Percentiles rank a stretch among this genome's conserved stretches.
Conservation (phyloP, 2,113 vertebrate species). For the Megaceryle maxima region DNA sequence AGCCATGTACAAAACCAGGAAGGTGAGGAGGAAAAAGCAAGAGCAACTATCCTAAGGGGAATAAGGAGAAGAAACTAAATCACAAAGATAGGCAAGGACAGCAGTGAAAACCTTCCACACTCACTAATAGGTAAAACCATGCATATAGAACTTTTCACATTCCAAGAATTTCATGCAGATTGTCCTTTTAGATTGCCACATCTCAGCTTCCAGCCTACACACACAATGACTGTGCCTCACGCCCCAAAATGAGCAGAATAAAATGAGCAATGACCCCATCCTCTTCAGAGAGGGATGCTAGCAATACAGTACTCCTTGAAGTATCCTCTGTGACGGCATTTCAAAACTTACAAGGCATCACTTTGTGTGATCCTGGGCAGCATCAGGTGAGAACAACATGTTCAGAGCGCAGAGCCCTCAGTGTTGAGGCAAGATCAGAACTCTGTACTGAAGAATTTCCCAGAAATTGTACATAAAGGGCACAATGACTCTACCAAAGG, state of each 20-base stretch:
- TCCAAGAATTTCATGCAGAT: background rate
- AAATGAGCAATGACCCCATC: background rate
- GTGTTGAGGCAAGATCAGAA: background rate
- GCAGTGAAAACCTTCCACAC: background rate
- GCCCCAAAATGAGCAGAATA: background rate
- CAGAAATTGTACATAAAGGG: background rate
- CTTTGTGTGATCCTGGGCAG: background rate
- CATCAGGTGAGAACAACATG: accelerated
- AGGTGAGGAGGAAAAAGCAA: background rate
- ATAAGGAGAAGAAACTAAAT: background rate
- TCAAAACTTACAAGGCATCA: background rate
- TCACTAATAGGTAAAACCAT: background rate
- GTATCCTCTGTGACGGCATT: background rate
- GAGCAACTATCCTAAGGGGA: background rate
- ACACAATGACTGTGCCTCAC: background rate
- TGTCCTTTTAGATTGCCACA: background rate
- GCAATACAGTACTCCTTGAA: background rate
- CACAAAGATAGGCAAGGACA: background rate
- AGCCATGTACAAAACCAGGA: background rate
- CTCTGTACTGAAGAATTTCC: background rate
- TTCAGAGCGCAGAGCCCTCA: background rate
- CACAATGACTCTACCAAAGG: background rate
- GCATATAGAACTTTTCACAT: background rate
- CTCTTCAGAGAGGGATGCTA: background rate
- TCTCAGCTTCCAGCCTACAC: background rate